Evolutionary conservation across 2,797 vertebrate genomes (phyloP).

Genomic region (Rhincodon typus): DNA sequence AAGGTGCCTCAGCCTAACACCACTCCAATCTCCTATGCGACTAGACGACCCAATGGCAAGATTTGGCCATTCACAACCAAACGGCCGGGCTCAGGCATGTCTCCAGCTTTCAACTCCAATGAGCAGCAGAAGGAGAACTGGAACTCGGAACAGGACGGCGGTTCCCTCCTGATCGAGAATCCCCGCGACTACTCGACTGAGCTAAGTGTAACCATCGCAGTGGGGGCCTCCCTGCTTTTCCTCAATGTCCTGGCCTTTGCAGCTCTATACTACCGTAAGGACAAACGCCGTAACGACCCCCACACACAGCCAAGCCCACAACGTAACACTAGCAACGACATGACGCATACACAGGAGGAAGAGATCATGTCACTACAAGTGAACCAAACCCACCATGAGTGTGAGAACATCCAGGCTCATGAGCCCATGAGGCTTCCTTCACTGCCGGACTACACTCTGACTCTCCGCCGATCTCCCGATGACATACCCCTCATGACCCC

Average conservation of each 20-base stretch:
- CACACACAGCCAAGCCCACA: slow-evolving; percentile 84
- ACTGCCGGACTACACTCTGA: slow-evolving; percentile 92
- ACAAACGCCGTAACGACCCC: slow-evolving; percentile 88
- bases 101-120: slow-evolving; percentile 78
- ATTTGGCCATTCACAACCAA: slow-evolving; percentile 86
- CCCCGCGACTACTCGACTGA: slow-evolving; percentile 94
- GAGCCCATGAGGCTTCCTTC: slow-evolving; percentile 79
- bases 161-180: slow-evolving; percentile 82
- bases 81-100: slow-evolving; percentile 73
- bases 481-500: slow-evolving; percentile 97
- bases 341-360: slow-evolving; percentile 80
- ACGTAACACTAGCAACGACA: slow-evolving; percentile 70
- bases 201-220: slow-evolving; percentile 93
- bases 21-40: slow-evolving; percentile 87
- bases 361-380: slow-evolving; percentile 93
- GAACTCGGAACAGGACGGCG: slow-evolving; percentile 70
- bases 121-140: slow-evolving; percentile 79
- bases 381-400: slow-evolving; percentile 86
- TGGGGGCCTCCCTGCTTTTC: slow-evolving; percentile 91
- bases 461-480: slow-evolving; percentile 86
- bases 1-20: slow-evolving; percentile 92
- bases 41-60: slow-evolving; percentile 79
- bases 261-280: slow-evolving; percentile 94
- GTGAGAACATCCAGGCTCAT: slow-evolving; percentile 75
- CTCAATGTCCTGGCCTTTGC: slow-evolving; percentile 94